phyloP scores from a whole-genome alignment of 2,888 invertebrate species.

The Mechanitis messenoides region DNA sequence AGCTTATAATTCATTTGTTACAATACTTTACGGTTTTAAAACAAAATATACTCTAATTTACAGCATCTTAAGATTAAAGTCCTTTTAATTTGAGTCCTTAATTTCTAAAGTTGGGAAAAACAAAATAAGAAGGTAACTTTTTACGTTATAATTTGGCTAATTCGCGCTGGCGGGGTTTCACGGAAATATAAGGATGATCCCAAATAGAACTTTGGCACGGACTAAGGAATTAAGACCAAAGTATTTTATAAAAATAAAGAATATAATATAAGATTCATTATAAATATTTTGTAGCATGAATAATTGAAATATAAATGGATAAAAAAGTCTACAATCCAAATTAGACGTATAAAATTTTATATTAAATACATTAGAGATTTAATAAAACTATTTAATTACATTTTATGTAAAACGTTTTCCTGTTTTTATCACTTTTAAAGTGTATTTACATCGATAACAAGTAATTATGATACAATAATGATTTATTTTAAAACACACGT shows the following conservation, averaged over 20 bases:
- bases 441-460: too few species aligned
- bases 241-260: not conserved
- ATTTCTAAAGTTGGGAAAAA: conserved; percentile 4
- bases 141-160: conserved; percentile 7
- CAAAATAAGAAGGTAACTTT: conserved; percentile 5
- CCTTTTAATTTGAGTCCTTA: conserved; percentile 1
- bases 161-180: conserved; percentile 5
- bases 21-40: conserved; percentile 1
- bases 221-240: not conserved
- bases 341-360: too few species aligned
- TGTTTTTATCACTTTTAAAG: too few species aligned
- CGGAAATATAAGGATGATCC: not conserved
- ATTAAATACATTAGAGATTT: too few species aligned
- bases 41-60: conserved; percentile 4
- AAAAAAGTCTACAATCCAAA: too few species aligned
- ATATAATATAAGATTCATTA: too few species aligned
- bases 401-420: too few species aligned
- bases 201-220: not conserved
- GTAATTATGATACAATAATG: too few species aligned
- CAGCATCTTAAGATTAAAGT: conserved; percentile 1
- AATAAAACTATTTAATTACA: too few species aligned
- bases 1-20: conserved; percentile 6
- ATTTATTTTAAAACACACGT: too few species aligned
- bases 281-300: too few species aligned
- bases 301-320: too few species aligned